Conservation (phyloP, 92 coral and sea anemone genomes). For the Zoanthus gigantus region DNA sequence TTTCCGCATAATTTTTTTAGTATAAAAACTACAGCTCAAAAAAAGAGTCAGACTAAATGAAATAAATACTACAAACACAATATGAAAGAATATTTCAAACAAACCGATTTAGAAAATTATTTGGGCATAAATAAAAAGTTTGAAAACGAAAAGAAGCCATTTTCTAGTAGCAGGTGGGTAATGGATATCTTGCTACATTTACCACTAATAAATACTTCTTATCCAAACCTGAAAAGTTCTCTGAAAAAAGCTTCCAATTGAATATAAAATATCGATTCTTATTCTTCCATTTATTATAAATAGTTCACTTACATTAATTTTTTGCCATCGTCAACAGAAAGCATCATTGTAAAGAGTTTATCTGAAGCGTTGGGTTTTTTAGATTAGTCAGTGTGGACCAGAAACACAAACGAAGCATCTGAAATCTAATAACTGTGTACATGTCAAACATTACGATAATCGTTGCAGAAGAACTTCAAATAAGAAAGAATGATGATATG, state of each 20-base stretch:
- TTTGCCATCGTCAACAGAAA: neutral
- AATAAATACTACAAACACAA: no score
- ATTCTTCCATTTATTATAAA: neutral
- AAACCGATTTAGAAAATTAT: no score
- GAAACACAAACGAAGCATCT: slow-evolving; percentile 6
- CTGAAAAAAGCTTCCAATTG: neutral
- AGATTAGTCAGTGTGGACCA: neutral
- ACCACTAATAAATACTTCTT: no score
- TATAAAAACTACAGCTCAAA: neutral
- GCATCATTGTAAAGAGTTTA: neutral
- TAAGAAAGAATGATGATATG: slow-evolving; percentile 32
- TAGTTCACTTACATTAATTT: neutral
- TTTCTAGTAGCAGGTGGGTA: no score
- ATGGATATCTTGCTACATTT: no score
- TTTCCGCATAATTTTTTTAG: neutral
- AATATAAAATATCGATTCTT: no score
- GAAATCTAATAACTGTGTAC: slow-evolving; percentile 24
- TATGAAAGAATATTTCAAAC: no score
- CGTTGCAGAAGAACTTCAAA: slow-evolving; percentile 40
- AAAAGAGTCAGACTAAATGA: no score
- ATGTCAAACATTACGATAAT: slow-evolving; percentile 28
- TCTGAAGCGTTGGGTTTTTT: neutral
- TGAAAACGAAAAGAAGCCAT: no score
- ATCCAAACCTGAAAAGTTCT: neutral
- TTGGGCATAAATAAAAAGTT: no score